Evolutionary conservation across 2,888 invertebrate genomes (phyloP).

Genomic region (Cephus runcator): DNA sequence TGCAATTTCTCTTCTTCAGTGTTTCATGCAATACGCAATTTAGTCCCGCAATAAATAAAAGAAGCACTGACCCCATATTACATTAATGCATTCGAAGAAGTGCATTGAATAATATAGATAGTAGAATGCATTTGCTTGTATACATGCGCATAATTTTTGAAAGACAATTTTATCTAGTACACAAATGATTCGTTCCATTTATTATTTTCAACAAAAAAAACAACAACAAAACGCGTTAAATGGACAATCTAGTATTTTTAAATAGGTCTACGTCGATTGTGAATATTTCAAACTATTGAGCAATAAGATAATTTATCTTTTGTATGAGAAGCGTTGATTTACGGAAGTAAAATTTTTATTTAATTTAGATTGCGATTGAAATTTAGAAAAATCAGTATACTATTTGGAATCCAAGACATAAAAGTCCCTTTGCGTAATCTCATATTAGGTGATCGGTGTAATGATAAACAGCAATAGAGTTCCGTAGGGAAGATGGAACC

Average conservation of each 20-base stretch:
- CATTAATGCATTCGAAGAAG: background rate
- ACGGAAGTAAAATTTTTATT: background rate
- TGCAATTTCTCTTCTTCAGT: background rate
- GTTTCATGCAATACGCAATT: background rate
- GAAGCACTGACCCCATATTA: background rate
- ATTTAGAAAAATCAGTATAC: background rate
- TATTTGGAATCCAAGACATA: background rate
- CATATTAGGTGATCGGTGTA: background rate
- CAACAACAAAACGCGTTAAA: background rate
- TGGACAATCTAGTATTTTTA: background rate
- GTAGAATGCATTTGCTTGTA: background rate
- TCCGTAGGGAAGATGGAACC: constrained; percentile 59
- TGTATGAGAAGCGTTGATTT: background rate
- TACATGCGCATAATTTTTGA: background rate
- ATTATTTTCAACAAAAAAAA: background rate
- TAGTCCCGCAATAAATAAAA: background rate
- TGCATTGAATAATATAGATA: background rate
- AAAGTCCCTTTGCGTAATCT: background rate
- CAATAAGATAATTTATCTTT: background rate
- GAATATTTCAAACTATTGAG: background rate
- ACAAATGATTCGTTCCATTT: background rate
- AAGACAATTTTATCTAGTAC: background rate
- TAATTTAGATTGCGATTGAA: background rate
- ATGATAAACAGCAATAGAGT: background rate
- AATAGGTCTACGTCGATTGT: too few relatives aligned